These are phyloP conservation scores for Zele albiditarsus DNA, from an alignment of 2,888 invertebrate genomes.

Conservation along the genomic window DNA sequence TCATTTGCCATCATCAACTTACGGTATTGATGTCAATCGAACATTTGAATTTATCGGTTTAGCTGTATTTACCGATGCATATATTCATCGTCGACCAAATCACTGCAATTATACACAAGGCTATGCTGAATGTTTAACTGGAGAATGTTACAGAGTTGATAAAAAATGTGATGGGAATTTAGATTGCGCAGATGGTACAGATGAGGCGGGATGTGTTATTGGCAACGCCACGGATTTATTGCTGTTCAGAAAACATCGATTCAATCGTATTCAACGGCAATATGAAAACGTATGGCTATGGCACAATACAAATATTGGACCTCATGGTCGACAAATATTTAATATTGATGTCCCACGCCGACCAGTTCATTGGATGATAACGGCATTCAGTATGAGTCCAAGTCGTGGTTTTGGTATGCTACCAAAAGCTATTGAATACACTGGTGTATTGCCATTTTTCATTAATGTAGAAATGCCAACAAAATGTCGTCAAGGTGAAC, in stretches of 20 bases:
- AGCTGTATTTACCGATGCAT: constrained; percentile 92
- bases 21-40: constrained; percentile 93
- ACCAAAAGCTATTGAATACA: constrained; percentile 86
- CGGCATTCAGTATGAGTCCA: constrained; percentile 92
- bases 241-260: constrained; percentile 87
- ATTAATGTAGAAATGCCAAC: constrained; percentile 95
- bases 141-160: constrained; percentile 83
- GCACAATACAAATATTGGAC: constrained; percentile 94
- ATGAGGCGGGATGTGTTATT: constrained; percentile 84
- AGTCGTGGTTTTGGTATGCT: constrained; percentile 91
- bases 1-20: constrained; percentile 91
- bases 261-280: constrained; percentile 90
- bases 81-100: constrained; percentile 80
- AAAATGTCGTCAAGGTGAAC: constrained; percentile 90
- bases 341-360: constrained; percentile 87
- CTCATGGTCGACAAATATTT: constrained; percentile 91
- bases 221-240: constrained; percentile 81
- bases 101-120: constrained; percentile 84
- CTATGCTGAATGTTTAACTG: constrained; percentile 85
- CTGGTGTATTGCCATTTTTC: constrained; percentile 93
- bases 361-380: constrained; percentile 94
- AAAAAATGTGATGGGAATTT: constrained; percentile 85
- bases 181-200: constrained; percentile 90
- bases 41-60: constrained; percentile 94
- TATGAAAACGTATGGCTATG: constrained; percentile 97